Percentiles rank a stretch among this genome's conserved stretches.
Conservation (phyloP, 2,888 invertebrate genomes). For the Venusia cambrica region DNA sequence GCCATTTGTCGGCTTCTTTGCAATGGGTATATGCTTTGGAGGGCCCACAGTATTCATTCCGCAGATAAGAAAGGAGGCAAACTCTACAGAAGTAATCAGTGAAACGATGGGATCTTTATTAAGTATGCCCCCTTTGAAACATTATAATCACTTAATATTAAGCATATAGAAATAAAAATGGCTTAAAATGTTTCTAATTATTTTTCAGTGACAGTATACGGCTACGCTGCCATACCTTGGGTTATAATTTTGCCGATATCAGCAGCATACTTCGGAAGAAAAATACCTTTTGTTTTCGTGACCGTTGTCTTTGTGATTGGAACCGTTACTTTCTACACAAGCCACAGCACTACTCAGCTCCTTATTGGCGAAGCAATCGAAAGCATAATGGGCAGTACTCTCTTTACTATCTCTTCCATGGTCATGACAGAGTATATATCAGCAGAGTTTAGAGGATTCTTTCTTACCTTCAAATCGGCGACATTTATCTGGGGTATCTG, state of each 20-base stretch:
- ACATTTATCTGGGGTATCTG: slow-evolving; percentile 28
- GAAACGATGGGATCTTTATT: too few relatives aligned
- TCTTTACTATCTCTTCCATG: not conserved
- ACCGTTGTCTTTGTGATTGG: slow-evolving; percentile 21
- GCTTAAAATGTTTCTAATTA: too few relatives aligned
- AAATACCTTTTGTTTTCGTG: slow-evolving; percentile 19
- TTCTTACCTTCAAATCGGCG: slow-evolving; percentile 27
- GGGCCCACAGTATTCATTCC: too few relatives aligned
- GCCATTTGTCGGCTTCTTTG: too few relatives aligned
- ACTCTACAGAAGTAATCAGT: too few relatives aligned
- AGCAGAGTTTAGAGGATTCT: slow-evolving; percentile 30
- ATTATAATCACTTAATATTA: too few relatives aligned
- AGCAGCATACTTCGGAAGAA: slow-evolving; percentile 26
- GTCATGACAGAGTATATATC: slow-evolving; percentile 29
- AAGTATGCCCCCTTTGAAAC: too few relatives aligned
- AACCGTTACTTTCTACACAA: slow-evolving; percentile 24
- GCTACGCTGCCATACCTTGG: too few relatives aligned
- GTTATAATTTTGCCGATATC: slow-evolving; percentile 20
- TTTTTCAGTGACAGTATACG: too few relatives aligned
- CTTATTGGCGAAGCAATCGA: slow-evolving; percentile 25
- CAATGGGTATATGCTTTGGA: too few relatives aligned
- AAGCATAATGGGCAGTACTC: slow-evolving; percentile 11
- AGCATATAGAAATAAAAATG: too few relatives aligned
- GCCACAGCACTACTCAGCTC: slow-evolving; percentile 20
- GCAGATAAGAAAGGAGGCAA: too few relatives aligned